A percentile compares a stretch with the other conserved stretches of the same genome.
Conservation (phyloP, 2,113 vertebrate species). For the Crotalus tigris region DNA sequence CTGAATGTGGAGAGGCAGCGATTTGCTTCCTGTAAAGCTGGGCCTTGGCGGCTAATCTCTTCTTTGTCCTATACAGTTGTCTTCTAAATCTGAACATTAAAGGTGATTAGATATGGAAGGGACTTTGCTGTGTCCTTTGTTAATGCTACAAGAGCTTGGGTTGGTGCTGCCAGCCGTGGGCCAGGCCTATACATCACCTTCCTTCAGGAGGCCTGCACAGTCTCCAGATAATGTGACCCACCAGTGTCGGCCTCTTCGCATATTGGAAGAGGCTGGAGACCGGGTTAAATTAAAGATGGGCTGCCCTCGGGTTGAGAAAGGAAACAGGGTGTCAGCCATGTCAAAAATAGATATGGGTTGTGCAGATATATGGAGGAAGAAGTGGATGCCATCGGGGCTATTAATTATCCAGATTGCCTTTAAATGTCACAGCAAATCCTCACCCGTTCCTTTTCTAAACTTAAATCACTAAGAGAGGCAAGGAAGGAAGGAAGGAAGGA, state of each 20-base stretch:
- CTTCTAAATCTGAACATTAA: slow-evolving; percentile 69
- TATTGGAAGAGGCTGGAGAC: slow-evolving; percentile 65
- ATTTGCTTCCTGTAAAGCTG: slow-evolving; percentile 55
- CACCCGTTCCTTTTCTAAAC: slow-evolving; percentile 72
- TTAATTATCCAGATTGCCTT: slow-evolving; percentile 82
- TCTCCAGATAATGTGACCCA: slow-evolving; percentile 68
- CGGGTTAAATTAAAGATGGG: slow-evolving; percentile 77
- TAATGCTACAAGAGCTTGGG: slow-evolving; percentile 65
- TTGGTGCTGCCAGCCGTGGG: slow-evolving; percentile 52
- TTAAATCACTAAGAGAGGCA: slow-evolving; percentile 78
- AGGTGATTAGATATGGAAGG: slow-evolving; percentile 72
- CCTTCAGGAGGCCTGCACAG: slow-evolving; percentile 59
- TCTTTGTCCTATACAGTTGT: slow-evolving; percentile 69
- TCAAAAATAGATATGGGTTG: slow-evolving; percentile 82
- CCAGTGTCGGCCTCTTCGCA: slow-evolving; percentile 60
- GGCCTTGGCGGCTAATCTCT: slow-evolving; percentile 70
- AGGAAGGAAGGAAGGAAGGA: slow-evolving; percentile 61
- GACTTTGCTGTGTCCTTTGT: slow-evolving; percentile 71
- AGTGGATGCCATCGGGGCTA: slow-evolving; percentile 71
- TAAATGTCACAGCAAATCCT: slow-evolving; percentile 83
- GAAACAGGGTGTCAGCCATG: slow-evolving; percentile 77
- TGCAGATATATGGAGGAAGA: slow-evolving; percentile 77
- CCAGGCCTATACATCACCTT: slow-evolving; percentile 66
- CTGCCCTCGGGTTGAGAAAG: slow-evolving; percentile 72
- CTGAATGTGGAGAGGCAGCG: slow-evolving; percentile 56